Percentiles rank a stretch among this genome's conserved stretches.
Conservation (phyloP, 2,888 invertebrate species). For the Drosophila mimica region DNA sequence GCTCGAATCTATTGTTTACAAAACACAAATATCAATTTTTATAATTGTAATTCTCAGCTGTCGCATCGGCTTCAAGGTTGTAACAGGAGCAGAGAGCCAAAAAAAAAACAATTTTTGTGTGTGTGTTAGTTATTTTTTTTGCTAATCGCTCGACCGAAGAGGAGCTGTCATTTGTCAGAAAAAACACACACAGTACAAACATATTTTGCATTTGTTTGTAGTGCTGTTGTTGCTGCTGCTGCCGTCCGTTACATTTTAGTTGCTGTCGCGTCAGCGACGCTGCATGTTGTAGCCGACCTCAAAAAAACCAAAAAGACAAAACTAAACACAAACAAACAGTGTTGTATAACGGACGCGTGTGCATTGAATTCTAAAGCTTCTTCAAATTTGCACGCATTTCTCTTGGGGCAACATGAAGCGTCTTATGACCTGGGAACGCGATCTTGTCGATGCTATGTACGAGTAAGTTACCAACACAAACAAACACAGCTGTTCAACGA, state of each 20-base stretch:
- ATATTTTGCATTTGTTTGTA: constrained; percentile 52
- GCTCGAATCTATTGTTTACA: constrained; percentile 74
- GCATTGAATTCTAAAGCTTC: constrained; percentile 44
- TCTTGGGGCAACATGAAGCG: constrained; percentile 79
- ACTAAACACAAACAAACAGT: constrained; percentile 18
- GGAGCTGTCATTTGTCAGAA: constrained; percentile 53
- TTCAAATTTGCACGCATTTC: constrained; percentile 51
- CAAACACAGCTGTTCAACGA: constrained; percentile 44
- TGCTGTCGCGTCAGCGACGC: constrained; percentile 60
- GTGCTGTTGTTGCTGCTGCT: constrained; percentile 44
- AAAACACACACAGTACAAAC: constrained; percentile 12
- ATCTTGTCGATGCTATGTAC: constrained; percentile 83
- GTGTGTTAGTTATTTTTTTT: constrained; percentile 17
- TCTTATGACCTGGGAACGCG: constrained; percentile 83
- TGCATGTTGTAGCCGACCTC: constrained; percentile 66
- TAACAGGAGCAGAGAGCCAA: constrained; percentile 52
- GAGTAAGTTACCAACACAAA: constrained; percentile 73
- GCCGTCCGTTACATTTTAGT: constrained; percentile 63
- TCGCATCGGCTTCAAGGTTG: constrained; percentile 56
- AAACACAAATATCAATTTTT: constrained; percentile 62
- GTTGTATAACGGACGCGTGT: constrained; percentile 55
- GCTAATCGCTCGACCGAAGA: constrained; percentile 55
- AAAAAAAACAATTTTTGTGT: constrained; percentile 33
- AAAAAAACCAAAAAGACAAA: constrained; percentile 40
- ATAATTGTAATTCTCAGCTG: constrained; percentile 63